Conservation (phyloP, 2,113 vertebrate genomes). For the Oryzias melastigma region DNA sequence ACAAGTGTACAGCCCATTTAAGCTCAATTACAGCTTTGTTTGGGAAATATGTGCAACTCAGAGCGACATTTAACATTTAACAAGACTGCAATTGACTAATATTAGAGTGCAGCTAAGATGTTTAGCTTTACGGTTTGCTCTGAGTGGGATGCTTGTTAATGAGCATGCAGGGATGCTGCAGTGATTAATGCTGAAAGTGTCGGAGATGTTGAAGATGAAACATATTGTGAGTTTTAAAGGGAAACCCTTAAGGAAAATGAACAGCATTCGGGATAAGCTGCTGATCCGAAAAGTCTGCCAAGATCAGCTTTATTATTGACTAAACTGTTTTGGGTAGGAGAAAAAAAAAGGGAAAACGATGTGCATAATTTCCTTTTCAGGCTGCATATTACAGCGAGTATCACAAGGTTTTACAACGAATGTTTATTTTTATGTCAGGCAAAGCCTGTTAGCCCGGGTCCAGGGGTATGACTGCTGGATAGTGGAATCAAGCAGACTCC, state of each 20-base stretch:
- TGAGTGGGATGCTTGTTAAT: slow-evolving; percentile 28
- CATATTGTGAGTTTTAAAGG: background rate
- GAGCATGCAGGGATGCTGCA: slow-evolving; percentile 1
- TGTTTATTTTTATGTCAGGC: slow-evolving; percentile 20
- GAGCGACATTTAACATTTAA: slow-evolving; percentile 15
- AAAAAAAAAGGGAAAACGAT: slow-evolving; percentile 12
- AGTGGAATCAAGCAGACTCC: slow-evolving; percentile 27
- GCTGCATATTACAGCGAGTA: slow-evolving; percentile 20
- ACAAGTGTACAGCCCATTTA: slow-evolving; percentile 20
- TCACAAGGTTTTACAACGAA: slow-evolving; percentile 30
- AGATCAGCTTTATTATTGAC: slow-evolving; percentile 28
- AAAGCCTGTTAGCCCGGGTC: slow-evolving; percentile 36
- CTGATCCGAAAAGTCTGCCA: slow-evolving; percentile 3
- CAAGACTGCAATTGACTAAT: slow-evolving; percentile 24
- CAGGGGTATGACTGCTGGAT: slow-evolving; percentile 2
- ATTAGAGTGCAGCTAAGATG: slow-evolving; percentile 1
- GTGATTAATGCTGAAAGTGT: slow-evolving; percentile 13
- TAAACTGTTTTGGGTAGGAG: slow-evolving; percentile 2
- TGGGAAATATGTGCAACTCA: slow-evolving; percentile 26
- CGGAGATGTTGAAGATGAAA: slow-evolving; percentile 12
- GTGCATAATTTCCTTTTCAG: slow-evolving; percentile 26
- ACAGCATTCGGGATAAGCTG: slow-evolving; percentile 6
- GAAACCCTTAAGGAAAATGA: background rate
- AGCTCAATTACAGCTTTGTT: slow-evolving; percentile 10
- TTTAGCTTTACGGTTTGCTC: slow-evolving; percentile 17